phyloP scores from a whole-genome alignment of 2,113 vertebrate species.

The Nansenia antarctica region DNA sequence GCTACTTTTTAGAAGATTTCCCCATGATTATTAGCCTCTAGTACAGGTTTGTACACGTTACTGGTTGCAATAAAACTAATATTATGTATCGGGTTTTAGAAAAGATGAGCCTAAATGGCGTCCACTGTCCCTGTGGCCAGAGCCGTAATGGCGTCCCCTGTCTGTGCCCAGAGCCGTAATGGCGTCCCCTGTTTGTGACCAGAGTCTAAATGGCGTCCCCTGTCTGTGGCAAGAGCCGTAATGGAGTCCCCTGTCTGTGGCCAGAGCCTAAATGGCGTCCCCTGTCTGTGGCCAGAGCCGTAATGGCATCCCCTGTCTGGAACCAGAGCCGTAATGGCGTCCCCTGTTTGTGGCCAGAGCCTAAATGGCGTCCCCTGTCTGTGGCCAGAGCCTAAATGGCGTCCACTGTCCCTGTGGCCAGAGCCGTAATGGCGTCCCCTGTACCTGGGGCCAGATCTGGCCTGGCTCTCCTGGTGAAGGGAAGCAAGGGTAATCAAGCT shows the following conservation, averaged over 20 bases:
- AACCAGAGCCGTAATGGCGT: neutral
- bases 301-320: neutral
- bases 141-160: no score
- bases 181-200: neutral
- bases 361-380: neutral
- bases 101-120: no score
- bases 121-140: neutral
- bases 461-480: neutral
- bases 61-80: no score
- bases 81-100: no score
- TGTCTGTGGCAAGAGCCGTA: neutral
- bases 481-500: conserved; percentile 20
- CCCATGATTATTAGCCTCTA: no score
- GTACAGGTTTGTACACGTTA: no score
- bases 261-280: neutral
- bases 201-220: neutral
- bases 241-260: no score
- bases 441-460: neutral
- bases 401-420: neutral
- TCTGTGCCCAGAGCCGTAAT: no score
- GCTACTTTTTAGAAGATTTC: no score
- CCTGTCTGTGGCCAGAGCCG: no score
- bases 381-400: no score
- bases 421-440: neutral
- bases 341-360: no score